Evolutionary conservation across 2,797 vertebrate species (phyloP).

Genomic region (Notolepis coatsorum): DNA sequence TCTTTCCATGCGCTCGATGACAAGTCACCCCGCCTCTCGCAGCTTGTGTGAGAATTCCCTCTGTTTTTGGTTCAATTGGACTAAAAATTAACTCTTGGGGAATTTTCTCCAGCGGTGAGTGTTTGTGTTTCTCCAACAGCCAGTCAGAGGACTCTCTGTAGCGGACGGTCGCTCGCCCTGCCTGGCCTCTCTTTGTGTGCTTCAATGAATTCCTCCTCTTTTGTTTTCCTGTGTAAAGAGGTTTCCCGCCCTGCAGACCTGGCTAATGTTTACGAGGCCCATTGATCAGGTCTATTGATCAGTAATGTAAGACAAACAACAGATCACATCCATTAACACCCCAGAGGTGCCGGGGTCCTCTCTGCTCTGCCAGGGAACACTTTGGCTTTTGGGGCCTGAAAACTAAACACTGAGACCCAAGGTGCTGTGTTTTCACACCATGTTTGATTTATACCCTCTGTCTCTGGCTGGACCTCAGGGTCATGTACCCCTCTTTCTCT

Average conservation of each 20-base stretch:
- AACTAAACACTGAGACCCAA: slow-evolving; percentile 45
- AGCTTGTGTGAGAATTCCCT: too few species aligned
- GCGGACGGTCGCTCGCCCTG: too few species aligned
- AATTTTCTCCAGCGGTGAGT: too few species aligned
- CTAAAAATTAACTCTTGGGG: too few species aligned
- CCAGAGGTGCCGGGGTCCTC: slow-evolving; percentile 31
- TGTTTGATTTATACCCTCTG: slow-evolving; percentile 57
- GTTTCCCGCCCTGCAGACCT: slow-evolving; percentile 43
- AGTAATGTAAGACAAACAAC: slow-evolving; percentile 68
- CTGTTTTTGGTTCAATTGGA: too few species aligned
- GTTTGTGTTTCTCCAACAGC: too few species aligned
- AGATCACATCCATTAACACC: slow-evolving; percentile 57
- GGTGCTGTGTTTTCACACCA: slow-evolving; percentile 56
- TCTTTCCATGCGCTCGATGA: slow-evolving; percentile 10
- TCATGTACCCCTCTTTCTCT: slow-evolving; percentile 24
- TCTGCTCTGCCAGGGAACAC: slow-evolving; percentile 45
- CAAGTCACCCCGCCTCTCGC: neutral
- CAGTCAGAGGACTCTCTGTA: too few species aligned
- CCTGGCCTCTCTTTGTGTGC: slow-evolving; percentile 17
- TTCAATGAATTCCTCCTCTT: slow-evolving; percentile 43
- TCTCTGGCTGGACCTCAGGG: slow-evolving; percentile 32
- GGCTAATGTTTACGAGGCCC: slow-evolving; percentile 68
- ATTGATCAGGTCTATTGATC: slow-evolving; percentile 63
- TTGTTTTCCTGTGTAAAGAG: slow-evolving; percentile 47
- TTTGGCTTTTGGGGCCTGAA: slow-evolving; percentile 51